A percentile compares a stretch with the other conserved stretches of the same genome.
These are phyloP conservation scores for Smittia aterrima DNA, from an alignment of 2,888 invertebrate genomes.

Conservation along the genomic window DNA sequence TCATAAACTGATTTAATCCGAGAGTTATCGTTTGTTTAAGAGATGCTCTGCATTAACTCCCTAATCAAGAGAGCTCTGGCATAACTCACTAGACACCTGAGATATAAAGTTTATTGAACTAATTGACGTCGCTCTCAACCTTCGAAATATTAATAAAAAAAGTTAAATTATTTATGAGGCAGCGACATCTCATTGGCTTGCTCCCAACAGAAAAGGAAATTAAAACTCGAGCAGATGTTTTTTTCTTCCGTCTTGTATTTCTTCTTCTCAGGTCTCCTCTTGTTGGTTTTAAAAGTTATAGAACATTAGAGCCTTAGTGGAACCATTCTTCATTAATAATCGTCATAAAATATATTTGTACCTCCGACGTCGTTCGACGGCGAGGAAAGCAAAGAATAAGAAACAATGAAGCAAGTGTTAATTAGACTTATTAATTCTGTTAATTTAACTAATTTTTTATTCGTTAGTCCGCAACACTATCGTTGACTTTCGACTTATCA, in stretches of 20 bases:
- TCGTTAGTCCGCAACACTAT: background rate
- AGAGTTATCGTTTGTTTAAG: too few species aligned
- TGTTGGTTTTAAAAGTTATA: conserved; percentile 14
- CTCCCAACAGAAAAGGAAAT: conserved; percentile 31
- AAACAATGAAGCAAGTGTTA: conserved; percentile 40
- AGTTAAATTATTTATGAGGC: too few species aligned
- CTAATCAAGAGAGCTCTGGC: too few species aligned
- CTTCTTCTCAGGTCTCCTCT: background rate
- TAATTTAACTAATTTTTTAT: conserved; percentile 39
- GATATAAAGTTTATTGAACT: background rate
- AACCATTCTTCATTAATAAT: conserved; percentile 23
- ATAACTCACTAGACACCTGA: too few species aligned
- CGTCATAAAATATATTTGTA: conserved; percentile 9
- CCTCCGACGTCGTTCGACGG: background rate
- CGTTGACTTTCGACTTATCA: background rate
- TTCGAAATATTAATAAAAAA: too few species aligned
- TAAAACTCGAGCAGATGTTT: conserved; percentile 38
- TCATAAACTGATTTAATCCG: too few species aligned
- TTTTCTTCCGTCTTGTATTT: background rate
- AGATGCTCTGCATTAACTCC: too few species aligned
- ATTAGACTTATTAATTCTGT: conserved; percentile 38
- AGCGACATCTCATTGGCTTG: background rate
- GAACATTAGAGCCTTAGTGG: background rate
- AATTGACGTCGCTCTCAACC: conserved; percentile 13
- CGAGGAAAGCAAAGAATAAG: background rate